These are phyloP conservation scores for Sphaerodactylus townsendi DNA, from an alignment of 2,113 vertebrate genomes.

Conservation along the genomic window DNA sequence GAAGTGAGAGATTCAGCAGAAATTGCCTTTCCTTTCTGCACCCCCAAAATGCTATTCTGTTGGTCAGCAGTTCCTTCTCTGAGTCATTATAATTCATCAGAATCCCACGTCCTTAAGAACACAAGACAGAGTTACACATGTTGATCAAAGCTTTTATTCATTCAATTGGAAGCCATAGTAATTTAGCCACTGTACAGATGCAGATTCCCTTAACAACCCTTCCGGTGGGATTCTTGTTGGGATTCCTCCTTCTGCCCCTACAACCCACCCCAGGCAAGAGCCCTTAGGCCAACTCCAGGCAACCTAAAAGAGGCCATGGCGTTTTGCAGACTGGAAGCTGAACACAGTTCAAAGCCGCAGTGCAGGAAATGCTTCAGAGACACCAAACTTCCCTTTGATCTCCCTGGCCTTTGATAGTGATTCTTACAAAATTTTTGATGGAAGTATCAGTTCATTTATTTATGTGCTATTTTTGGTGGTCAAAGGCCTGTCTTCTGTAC, in stretches of 20 bases:
- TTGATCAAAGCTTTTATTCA: background rate
- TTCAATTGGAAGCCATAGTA: background rate
- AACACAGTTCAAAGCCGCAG: conserved; percentile 23
- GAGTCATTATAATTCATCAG: too few relatives aligned
- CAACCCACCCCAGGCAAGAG: background rate
- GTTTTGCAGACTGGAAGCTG: background rate
- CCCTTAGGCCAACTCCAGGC: background rate
- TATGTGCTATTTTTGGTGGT: conserved; percentile 11
- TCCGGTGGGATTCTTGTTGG: background rate
- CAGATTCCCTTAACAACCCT: background rate
- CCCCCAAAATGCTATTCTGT: too few relatives aligned
- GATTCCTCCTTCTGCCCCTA: background rate
- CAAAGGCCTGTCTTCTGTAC: background rate
- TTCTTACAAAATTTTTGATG: conserved; percentile 17
- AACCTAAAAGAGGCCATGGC: background rate
- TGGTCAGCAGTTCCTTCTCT: too few relatives aligned
- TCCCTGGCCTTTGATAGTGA: conserved; percentile 8
- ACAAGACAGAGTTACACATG: too few relatives aligned
- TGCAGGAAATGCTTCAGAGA: background rate
- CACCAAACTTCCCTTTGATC: background rate
- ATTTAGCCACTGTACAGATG: background rate
- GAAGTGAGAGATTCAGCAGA: too few relatives aligned
- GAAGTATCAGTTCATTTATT: conserved; percentile 26
- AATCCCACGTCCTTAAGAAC: background rate
- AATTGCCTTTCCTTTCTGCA: too few relatives aligned